These are phyloP conservation scores for Melanostoma scalare DNA, from an alignment of 2,888 invertebrate species.

Conservation along the genomic window DNA sequence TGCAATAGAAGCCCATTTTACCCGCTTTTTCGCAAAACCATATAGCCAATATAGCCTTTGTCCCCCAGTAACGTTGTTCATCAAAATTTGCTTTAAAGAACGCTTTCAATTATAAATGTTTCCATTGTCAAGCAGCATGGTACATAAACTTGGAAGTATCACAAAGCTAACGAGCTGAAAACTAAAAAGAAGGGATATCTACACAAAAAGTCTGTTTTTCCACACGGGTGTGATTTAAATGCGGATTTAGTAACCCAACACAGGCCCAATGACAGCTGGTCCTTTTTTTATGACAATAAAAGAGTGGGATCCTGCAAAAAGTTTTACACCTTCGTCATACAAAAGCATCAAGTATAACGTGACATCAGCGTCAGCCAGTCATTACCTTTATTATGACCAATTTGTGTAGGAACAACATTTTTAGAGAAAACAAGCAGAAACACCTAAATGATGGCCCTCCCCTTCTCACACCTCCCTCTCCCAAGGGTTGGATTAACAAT, in stretches of 20 bases:
- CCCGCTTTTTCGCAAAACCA: too few relatives aligned
- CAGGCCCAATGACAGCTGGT: slow-evolving; percentile 17
- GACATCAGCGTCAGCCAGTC: background rate
- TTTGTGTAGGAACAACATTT: background rate
- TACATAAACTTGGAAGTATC: too few relatives aligned
- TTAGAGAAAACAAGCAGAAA: background rate
- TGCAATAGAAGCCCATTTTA: too few relatives aligned
- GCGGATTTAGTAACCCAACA: slow-evolving; percentile 7
- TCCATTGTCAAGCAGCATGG: too few relatives aligned
- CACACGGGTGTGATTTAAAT: slow-evolving; percentile 3
- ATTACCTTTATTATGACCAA: background rate
- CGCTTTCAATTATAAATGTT: too few relatives aligned
- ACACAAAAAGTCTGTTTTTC: background rate
- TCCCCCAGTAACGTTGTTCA: too few relatives aligned
- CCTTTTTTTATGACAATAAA: slow-evolving; percentile 12
- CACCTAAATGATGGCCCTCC: background rate
- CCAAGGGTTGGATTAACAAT: slow-evolving; percentile 22
- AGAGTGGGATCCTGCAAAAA: too few relatives aligned
- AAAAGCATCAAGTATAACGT: background rate
- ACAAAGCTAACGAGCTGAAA: background rate
- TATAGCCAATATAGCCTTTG: too few relatives aligned
- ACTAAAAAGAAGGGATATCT: background rate
- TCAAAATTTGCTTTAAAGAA: too few relatives aligned
- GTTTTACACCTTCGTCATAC: background rate
- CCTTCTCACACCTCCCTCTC: background rate